Evolutionary conservation across 2,113 vertebrate species (phyloP).

Genomic region (Macquaria australasica): DNA sequence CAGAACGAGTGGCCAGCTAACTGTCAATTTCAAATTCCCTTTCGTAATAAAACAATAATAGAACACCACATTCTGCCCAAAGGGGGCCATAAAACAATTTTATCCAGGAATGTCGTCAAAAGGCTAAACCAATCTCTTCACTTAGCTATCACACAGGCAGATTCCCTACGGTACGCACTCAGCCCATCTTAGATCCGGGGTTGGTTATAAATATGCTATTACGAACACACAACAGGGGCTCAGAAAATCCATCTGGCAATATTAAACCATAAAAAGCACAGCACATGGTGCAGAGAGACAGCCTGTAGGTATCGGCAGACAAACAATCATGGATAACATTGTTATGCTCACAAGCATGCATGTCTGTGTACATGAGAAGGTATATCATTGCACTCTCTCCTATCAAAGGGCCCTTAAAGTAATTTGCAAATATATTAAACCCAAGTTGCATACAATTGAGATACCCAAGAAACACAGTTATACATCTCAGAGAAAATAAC

Average conservation of each 20-base stretch:
- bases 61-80: constrained; percentile 63
- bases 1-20: constrained; percentile 31
- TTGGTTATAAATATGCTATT: constrained; percentile 77
- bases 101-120: constrained; percentile 71
- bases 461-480: constrained; percentile 5
- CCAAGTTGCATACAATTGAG: background rate
- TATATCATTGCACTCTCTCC: background rate
- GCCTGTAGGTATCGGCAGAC: constrained; percentile 52
- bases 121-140: constrained; percentile 77
- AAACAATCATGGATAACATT: constrained; percentile 61
- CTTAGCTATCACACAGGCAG: constrained; percentile 65
- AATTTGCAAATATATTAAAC: constrained; percentile 33
- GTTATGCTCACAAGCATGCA: constrained; percentile 37
- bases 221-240: constrained; percentile 53
- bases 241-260: constrained; percentile 66
- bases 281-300: constrained; percentile 34
- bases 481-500: background rate
- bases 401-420: constrained; percentile 11
- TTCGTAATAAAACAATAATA: constrained; percentile 79
- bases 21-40: constrained; percentile 66
- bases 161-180: constrained; percentile 61
- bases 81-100: constrained; percentile 76
- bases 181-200: constrained; percentile 47
- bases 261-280: constrained; percentile 73
- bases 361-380: constrained; percentile 4